These are phyloP conservation scores for Strigops habroptila DNA, from an alignment of 2,113 vertebrate genomes.

Conservation along the genomic window DNA sequence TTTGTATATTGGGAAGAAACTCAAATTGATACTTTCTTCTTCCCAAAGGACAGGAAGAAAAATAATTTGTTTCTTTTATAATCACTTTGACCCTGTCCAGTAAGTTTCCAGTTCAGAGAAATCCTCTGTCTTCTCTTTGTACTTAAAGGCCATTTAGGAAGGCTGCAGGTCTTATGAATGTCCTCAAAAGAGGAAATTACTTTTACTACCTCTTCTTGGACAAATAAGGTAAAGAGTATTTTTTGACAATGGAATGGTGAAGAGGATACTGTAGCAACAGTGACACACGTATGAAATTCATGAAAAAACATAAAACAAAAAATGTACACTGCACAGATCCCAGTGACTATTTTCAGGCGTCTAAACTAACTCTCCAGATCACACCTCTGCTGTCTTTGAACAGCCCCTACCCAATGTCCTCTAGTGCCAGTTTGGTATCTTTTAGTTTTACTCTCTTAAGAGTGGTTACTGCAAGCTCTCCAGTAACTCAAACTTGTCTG, in stretches of 20 bases:
- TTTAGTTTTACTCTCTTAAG: not conserved
- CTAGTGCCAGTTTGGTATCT: not conserved
- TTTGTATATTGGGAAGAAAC: not conserved
- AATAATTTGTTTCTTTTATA: not conserved
- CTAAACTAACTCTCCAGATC: constrained; percentile 57
- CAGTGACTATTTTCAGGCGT: not conserved
- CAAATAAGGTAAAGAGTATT: not conserved
- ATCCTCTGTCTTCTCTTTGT: not conserved
- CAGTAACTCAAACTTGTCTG: not conserved
- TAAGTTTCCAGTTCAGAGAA: not conserved
- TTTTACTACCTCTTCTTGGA: not conserved
- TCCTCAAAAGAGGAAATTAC: not conserved
- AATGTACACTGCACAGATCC: constrained; percentile 32
- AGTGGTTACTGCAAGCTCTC: not conserved
- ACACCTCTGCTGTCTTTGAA: constrained; percentile 39
- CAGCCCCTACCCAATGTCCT: not conserved
- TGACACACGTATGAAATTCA: constrained; percentile 46
- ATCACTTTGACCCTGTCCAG: not conserved
- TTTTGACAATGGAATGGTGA: not conserved
- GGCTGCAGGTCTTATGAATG: not conserved
- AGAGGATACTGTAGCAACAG: constrained; percentile 43
- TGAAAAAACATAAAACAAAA: constrained; percentile 55
- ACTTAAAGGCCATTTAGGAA: not conserved
- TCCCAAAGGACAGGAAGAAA: not conserved
- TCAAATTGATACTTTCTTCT: not conserved